Conservation (phyloP, 30 jellyfish, hydroid and myxozoan species). For the Rhopilema esculentum region DNA sequence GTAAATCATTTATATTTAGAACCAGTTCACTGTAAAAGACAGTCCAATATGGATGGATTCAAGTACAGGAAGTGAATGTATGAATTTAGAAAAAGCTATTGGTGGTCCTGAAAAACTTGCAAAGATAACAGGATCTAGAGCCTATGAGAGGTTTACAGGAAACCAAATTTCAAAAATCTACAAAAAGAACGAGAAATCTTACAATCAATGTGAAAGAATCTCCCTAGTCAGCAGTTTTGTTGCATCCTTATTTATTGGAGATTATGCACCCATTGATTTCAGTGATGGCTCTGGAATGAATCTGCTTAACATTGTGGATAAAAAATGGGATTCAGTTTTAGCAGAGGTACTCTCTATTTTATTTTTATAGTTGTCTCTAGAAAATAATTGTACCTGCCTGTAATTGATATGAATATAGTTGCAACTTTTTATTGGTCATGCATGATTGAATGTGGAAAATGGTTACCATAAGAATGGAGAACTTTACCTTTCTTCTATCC, state of each 20-base stretch:
- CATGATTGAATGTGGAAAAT: too few relatives aligned
- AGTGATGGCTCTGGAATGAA: constrained; percentile 99
- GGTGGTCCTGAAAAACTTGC: constrained; percentile 84
- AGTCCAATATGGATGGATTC: constrained; percentile 98
- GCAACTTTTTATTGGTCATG: neutral
- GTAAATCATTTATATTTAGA: constrained; percentile 33
- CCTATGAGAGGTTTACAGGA: constrained; percentile 88
- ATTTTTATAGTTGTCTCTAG: neutral
- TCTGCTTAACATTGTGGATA: constrained; percentile 60
- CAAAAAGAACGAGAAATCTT: neutral
- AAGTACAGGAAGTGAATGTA: constrained; percentile 80
- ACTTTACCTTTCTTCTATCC: too few relatives aligned
- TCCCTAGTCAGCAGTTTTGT: constrained; percentile 88
- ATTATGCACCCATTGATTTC: constrained; percentile 85
- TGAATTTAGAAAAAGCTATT: constrained; percentile 62
- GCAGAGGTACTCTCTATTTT: constrained; percentile 57
- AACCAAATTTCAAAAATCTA: constrained; percentile 86
- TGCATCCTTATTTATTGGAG: constrained; percentile 86
- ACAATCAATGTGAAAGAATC: constrained; percentile 76
- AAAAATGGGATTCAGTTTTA: constrained; percentile 69
- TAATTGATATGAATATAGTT: neutral
- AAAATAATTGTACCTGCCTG: neutral
- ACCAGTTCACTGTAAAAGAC: constrained; percentile 55
- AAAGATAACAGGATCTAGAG: constrained; percentile 82
- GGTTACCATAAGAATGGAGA: too few relatives aligned